These are phyloP conservation scores for Anadara kagoshimensis DNA, from an alignment of 1,140 invertebrate genomes.

Conservation along the genomic window DNA sequence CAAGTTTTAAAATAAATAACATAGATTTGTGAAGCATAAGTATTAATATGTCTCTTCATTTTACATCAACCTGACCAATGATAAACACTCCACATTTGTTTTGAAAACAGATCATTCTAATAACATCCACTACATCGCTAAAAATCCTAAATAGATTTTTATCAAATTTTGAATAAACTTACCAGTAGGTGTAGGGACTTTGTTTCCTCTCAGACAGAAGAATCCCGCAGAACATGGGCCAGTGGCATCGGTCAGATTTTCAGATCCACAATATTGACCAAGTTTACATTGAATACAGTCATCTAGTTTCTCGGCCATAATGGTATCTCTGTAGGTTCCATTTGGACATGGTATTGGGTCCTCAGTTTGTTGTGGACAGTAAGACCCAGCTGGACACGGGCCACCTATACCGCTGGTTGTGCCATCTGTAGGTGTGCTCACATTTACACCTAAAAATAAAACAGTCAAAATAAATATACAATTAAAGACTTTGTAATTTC, in stretches of 20 bases:
- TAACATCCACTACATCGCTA: too few species aligned
- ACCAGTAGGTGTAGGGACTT: slow-evolving; percentile 62
- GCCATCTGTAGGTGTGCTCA: slow-evolving; percentile 58
- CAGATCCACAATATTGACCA: slow-evolving; percentile 63
- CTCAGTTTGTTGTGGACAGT: slow-evolving; percentile 63
- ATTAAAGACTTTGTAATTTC: too few species aligned
- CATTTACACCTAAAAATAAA: slow-evolving; percentile 59
- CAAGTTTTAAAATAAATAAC: too few species aligned
- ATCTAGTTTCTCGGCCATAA: slow-evolving; percentile 29
- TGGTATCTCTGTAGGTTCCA: slow-evolving; percentile 62
- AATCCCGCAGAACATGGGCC: slow-evolving; percentile 65
- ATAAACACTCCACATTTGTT: too few species aligned
- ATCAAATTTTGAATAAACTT: not conserved
- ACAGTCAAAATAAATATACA: not conserved
- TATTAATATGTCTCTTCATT: too few species aligned
- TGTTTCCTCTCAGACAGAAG: slow-evolving; percentile 64
- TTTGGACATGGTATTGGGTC: slow-evolving; percentile 65
- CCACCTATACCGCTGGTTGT: slow-evolving; percentile 65
- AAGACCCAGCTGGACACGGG: slow-evolving; percentile 65
- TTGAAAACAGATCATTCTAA: too few species aligned
- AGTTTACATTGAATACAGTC: slow-evolving; percentile 64
- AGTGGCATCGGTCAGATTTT: slow-evolving; percentile 50
- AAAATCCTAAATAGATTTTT: too few species aligned
- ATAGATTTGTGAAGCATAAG: too few species aligned
- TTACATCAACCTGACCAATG: too few species aligned